Conservation (phyloP, 2,113 vertebrate genomes). For the Lipotes vexillifer region DNA sequence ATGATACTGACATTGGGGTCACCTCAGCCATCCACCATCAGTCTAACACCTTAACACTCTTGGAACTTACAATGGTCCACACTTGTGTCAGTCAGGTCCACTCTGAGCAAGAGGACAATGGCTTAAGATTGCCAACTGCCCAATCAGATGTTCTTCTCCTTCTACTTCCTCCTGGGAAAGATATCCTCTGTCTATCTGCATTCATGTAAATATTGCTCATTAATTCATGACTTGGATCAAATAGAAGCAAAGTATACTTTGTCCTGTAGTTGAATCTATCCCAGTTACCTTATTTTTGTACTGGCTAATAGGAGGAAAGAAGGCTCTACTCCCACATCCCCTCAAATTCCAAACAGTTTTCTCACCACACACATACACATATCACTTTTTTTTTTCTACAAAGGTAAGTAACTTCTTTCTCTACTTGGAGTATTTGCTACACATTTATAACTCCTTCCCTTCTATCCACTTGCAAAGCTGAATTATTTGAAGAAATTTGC, state of each 20-base stretch:
- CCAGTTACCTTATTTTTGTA: not conserved
- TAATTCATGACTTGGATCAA: not conserved
- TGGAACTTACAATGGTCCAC: not conserved
- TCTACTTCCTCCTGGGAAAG: not conserved
- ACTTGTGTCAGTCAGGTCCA: not conserved
- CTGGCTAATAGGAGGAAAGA: not conserved
- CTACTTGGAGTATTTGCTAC: not conserved
- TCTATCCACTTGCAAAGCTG: not conserved
- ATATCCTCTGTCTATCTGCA: not conserved
- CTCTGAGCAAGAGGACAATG: not conserved
- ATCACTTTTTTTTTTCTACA: not conserved
- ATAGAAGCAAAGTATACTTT: not conserved
- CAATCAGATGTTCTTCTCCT: not conserved
- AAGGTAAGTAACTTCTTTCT: not conserved
- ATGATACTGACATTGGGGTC: not conserved
- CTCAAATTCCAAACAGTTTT: not conserved
- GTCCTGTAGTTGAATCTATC: not conserved
- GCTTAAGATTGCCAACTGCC: not conserved
- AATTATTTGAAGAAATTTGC: not conserved
- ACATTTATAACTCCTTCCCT: not conserved
- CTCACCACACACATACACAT: not conserved
- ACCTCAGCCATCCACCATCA: not conserved
- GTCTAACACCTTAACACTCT: not conserved
- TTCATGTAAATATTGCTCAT: not conserved
- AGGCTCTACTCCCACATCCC: not conserved